A percentile compares a stretch with the other conserved stretches of the same genome.
Conservation (phyloP, 2,797 vertebrate species). For the Anguilla obscura region DNA sequence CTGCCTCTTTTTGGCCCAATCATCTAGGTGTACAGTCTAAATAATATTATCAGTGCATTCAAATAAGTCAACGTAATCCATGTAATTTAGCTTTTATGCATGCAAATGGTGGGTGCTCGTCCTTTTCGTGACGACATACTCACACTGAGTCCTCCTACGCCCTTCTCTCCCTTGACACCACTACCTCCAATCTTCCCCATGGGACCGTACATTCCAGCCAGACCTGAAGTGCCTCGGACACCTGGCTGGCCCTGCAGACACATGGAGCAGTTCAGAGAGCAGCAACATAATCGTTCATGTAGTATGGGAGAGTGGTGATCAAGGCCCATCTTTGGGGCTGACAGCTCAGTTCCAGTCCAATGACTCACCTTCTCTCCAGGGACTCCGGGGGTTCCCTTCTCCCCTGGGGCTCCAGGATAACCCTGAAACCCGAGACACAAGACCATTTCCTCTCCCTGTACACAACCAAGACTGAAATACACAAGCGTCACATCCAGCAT, state of each 20-base stretch:
- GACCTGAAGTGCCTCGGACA: slow-evolving; percentile 56
- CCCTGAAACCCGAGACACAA: slow-evolving; percentile 56
- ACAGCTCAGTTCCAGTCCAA: neutral
- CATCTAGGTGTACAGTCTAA: neutral
- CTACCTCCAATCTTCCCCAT: slow-evolving; percentile 64
- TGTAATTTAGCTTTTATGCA: neutral
- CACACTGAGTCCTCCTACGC: slow-evolving; percentile 61
- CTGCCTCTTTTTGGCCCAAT: neutral
- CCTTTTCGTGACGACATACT: slow-evolving; percentile 42
- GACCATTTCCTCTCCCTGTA: neutral
- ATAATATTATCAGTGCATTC: neutral
- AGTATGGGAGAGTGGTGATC: neutral
- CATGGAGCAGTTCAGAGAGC: neutral
- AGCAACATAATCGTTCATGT: neutral
- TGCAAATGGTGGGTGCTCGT: slow-evolving; percentile 8
- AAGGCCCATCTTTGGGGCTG: neutral
- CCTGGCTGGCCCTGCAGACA: slow-evolving; percentile 65
- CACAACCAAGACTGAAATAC: neutral
- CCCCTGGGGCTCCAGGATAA: slow-evolving; percentile 59
- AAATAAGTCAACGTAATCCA: neutral
- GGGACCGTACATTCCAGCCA: slow-evolving; percentile 63
- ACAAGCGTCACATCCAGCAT: neutral
- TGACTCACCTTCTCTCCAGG: slow-evolving; percentile 61
- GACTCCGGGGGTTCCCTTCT: slow-evolving; percentile 57
- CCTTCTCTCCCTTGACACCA: slow-evolving; percentile 65